These are phyloP conservation scores for Pseudachorutes palmiensis DNA, from an alignment of 1,140 invertebrate genomes.

Conservation along the genomic window DNA sequence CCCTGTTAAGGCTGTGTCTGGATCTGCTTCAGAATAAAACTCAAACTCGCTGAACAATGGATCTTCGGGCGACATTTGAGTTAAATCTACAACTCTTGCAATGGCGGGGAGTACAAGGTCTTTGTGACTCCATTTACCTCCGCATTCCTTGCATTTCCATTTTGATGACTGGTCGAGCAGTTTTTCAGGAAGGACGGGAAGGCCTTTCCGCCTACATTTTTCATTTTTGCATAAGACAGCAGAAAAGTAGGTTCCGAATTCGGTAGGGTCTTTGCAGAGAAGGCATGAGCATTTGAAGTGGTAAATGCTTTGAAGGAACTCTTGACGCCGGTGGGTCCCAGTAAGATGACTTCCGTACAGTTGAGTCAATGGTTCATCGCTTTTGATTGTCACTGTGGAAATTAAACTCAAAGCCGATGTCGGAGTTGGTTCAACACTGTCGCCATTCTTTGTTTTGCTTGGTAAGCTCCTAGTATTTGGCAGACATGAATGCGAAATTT, in stretches of 20 bases:
- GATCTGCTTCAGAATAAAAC: not conserved
- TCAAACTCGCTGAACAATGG: not conserved
- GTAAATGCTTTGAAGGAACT: slow-evolving; percentile 39
- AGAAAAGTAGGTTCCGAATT: slow-evolving; percentile 33
- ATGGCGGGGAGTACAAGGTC: not conserved
- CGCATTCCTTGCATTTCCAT: slow-evolving; percentile 13
- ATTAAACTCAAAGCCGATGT: not conserved
- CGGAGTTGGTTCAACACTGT: not conserved
- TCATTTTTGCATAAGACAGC: slow-evolving; percentile 30
- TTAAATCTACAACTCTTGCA: not conserved
- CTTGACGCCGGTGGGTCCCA: slow-evolving; percentile 39
- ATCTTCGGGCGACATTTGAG: not conserved
- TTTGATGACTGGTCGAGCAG: not conserved
- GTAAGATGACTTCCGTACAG: slow-evolving; percentile 14
- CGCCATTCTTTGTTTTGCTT: not conserved
- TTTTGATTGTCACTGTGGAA: slow-evolving; percentile 6
- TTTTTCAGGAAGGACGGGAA: slow-evolving; percentile 8
- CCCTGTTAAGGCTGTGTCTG: not conserved
- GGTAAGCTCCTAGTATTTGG: slow-evolving; percentile 6
- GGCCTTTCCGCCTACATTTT: not conserved
- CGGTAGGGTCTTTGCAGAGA: slow-evolving; percentile 40
- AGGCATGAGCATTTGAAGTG: slow-evolving; percentile 41
- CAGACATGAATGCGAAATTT: slow-evolving; percentile 8
- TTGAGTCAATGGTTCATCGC: slow-evolving; percentile 16
- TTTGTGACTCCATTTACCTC: not conserved